Base-by-base conservation (phyloP, 2,113 vertebrate species). In the Sebastes schlegelii region DNA sequence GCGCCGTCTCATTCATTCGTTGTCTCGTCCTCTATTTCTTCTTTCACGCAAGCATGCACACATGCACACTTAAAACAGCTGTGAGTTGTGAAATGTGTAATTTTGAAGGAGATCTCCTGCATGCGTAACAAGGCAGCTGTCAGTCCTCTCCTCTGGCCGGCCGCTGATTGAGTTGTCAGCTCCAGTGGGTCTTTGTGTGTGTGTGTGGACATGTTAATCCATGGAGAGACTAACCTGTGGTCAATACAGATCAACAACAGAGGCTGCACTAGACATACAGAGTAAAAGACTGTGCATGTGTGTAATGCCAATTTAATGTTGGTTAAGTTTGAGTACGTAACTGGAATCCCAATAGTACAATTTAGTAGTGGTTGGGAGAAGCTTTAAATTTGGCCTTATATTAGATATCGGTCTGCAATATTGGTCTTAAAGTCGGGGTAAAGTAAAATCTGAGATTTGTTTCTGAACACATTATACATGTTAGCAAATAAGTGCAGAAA, bases 91-190 rank as follows among this genome's bases (percentile, higher is more conserved):
- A 76, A 82, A 86, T 80, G 69, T 83, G 64, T 72, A 66, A 82
- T 91, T 88, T 73, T 75, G 68, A 77, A 65, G 64, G 54, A 48
- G 52, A 73, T 77, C 46, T 46, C 64, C 46, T 3, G 66, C 55
- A 80, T 82, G 26, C 1, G 13, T 72, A 85, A 83, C 12, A 0
- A 85, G 68, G 65, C 71, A 77, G 67, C 78, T 86, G 74, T 79
- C 80, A 81, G 71, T 58, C 54, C 16, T 69, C 54, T 75, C 12
- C 54, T 61, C 57, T 70, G 63, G 14, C 62, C 40, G 34, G 34
- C 43, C 46, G 5, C 70, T 60, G 75, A 90, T 67, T 86, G 68
- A 86, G 63, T 58, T 77, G 72, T 82, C 79, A 64, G 69, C 68
- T 79, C 66, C 70, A 74, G 19, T 61, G 57, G 58, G 42, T 14